phyloP scores from a whole-genome alignment of 2,797 vertebrate species.

The Manis crassicaudata region DNA sequence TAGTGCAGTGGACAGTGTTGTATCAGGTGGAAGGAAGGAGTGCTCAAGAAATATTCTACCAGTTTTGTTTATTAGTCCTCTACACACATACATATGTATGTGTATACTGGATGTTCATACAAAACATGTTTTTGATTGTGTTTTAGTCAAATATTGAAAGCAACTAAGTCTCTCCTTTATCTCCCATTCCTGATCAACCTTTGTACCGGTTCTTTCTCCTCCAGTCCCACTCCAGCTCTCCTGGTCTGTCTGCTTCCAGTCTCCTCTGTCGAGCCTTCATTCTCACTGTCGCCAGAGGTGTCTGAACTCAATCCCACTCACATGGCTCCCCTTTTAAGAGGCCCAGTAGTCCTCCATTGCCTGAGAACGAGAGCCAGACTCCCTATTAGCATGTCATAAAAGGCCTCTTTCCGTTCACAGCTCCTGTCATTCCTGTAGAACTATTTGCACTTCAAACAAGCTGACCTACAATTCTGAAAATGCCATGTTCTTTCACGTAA shows the following conservation, averaged over 20 bases:
- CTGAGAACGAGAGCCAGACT: neutral
- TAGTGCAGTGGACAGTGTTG: too few relatives aligned
- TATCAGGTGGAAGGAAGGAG: too few relatives aligned
- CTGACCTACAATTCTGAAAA: neutral
- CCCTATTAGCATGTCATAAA: neutral
- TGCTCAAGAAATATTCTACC: too few relatives aligned
- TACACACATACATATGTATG: neutral
- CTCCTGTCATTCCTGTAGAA: neutral
- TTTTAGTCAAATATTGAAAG: neutral
- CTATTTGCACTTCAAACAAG: neutral
- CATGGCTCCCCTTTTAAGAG: neutral
- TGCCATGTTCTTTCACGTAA: neutral
- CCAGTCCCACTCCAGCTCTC: neutral
- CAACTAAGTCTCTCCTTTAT: neutral
- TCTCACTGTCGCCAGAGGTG: neutral
- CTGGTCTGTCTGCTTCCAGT: neutral
- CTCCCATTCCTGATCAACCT: neutral
- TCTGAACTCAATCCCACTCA: neutral
- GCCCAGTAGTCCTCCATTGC: neutral
- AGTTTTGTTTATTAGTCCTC: too few relatives aligned
- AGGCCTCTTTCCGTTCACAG: neutral
- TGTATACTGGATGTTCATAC: neutral
- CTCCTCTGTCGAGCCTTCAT: neutral
- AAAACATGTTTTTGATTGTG: neutral
- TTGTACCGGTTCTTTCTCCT: neutral